Conservation (phyloP, 2,113 vertebrate species). For the Mustela lutreola region DNA sequence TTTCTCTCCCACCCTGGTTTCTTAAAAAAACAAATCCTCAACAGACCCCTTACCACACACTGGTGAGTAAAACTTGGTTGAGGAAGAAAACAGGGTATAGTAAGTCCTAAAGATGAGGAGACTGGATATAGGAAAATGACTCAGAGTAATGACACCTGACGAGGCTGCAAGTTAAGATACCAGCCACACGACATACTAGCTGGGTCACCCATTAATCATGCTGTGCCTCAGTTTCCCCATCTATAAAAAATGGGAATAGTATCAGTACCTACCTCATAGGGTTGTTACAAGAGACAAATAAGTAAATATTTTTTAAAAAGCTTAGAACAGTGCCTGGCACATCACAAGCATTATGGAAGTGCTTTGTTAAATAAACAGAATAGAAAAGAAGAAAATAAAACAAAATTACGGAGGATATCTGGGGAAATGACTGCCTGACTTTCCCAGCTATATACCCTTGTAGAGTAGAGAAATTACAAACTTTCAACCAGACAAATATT, state of each 20-base stretch:
- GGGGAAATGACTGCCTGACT: not conserved
- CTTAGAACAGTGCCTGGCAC: constrained; percentile 24
- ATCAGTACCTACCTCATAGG: not conserved
- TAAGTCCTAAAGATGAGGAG: not conserved
- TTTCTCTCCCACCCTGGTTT: not conserved
- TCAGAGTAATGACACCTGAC: not conserved
- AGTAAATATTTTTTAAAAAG: constrained; percentile 40
- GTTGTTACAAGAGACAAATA: not conserved
- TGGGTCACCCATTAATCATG: not conserved
- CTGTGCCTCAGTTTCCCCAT: not conserved
- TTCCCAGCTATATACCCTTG: not conserved
- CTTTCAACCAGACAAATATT: not conserved
- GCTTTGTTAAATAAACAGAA: not conserved
- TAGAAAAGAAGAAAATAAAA: constrained; percentile 17
- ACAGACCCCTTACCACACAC: not conserved
- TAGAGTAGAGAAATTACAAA: not conserved
- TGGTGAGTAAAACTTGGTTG: not conserved
- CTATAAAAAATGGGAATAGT: not conserved
- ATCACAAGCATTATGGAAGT: not conserved
- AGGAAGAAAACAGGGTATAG: not conserved
- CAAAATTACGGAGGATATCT: not conserved
- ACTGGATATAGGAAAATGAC: not conserved
- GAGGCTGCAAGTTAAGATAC: not conserved
- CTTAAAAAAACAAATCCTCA: not conserved
- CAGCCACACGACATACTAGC: not conserved